These are phyloP conservation scores for Amblyteles armatorius DNA, from an alignment of 2,888 invertebrate genomes.

Conservation along the genomic window DNA sequence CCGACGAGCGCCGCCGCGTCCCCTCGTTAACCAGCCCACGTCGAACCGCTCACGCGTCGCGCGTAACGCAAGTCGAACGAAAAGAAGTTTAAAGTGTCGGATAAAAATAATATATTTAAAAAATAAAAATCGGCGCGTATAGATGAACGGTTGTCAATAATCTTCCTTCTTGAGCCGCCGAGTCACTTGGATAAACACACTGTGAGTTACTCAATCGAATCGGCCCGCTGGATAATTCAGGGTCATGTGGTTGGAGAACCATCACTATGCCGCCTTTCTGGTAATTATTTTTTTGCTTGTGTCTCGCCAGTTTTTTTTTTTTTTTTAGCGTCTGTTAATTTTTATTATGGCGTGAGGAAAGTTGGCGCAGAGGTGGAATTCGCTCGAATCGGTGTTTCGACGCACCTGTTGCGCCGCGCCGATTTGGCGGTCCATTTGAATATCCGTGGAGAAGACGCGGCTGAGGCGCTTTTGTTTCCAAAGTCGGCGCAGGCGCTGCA, in stretches of 20 bases:
- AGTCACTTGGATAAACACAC: slow-evolving; percentile 27
- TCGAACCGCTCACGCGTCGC: not conserved
- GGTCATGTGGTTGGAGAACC: slow-evolving; percentile 67
- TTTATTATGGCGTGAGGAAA: not conserved
- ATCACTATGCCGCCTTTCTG: slow-evolving; percentile 71
- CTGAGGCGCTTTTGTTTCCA: slow-evolving; percentile 34
- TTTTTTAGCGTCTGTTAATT: not conserved
- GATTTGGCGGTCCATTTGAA: slow-evolving; percentile 76
- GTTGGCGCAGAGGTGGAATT: not conserved
- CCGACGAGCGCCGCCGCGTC: slow-evolving; percentile 22
- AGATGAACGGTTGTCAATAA: not conserved
- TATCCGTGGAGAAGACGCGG: slow-evolving; percentile 76
- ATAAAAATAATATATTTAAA: not conserved
- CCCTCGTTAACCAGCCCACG: not conserved
- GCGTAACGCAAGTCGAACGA: not conserved
- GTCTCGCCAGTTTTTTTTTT: not conserved
- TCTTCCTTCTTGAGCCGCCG: not conserved
- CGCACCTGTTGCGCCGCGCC: slow-evolving; percentile 67
- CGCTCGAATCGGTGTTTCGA: slow-evolving; percentile 47
- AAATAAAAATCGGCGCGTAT: not conserved
- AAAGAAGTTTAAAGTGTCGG: not conserved
- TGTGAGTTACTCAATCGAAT: slow-evolving; percentile 44
- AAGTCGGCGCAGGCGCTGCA: too few relatives aligned
- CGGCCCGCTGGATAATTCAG: slow-evolving; percentile 67
- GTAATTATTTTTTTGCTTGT: slow-evolving; percentile 60